These are phyloP conservation scores for Eilema caniola DNA, from an alignment of 2,888 invertebrate species.

Conservation along the genomic window DNA sequence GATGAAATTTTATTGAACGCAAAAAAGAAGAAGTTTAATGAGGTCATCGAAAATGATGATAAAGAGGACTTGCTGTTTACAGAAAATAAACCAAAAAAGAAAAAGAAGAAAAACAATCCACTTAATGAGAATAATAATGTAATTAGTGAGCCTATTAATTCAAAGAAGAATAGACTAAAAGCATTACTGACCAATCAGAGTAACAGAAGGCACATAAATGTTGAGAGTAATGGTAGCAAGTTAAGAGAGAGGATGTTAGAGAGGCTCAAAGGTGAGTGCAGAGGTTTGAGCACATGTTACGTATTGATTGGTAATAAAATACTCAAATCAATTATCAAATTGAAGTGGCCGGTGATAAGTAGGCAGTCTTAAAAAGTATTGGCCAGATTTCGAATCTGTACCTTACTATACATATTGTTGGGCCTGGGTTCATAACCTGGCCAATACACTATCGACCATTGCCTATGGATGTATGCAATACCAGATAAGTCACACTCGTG, in stretches of 20 bases:
- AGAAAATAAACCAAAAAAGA: conserved; percentile 47
- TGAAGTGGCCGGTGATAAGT: no score
- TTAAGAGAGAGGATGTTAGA: conserved; percentile 90
- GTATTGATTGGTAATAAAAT: no score
- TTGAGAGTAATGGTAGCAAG: conserved; percentile 58
- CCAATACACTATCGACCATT: no score
- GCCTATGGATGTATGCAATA: no score
- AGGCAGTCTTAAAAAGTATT: no score
- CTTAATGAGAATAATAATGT: conserved; percentile 24
- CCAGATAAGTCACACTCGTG: no score
- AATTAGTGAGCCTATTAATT: conserved; percentile 38
- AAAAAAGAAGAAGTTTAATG: conserved; percentile 69
- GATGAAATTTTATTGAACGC: conserved; percentile 67
- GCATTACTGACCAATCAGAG: conserved; percentile 53
- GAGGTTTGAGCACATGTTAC: no score
- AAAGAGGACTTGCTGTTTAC: conserved; percentile 57
- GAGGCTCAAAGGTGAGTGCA: conserved; percentile 86
- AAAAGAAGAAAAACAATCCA: conserved; percentile 30
- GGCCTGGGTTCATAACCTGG: no score
- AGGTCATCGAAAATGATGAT: conserved; percentile 60
- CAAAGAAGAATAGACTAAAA: conserved; percentile 62
- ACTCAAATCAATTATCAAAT: no score
- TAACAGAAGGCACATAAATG: conserved; percentile 63
- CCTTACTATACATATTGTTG: no score
- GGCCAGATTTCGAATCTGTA: no score